Evolutionary conservation across 2,888 invertebrate genomes (phyloP).

Genomic region (Drosophila basisetae): DNA sequence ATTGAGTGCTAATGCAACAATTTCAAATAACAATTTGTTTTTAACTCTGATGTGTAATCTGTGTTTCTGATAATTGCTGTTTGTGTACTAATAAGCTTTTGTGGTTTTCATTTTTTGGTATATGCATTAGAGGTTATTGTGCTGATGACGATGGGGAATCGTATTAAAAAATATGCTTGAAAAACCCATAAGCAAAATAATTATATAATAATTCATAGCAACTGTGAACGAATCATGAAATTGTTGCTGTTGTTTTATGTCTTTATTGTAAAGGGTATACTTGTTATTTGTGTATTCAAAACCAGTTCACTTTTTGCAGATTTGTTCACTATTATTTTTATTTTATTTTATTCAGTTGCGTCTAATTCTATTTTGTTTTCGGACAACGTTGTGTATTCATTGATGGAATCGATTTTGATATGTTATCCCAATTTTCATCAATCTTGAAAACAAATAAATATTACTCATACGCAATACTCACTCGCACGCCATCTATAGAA

Average conservation of each 20-base stretch:
- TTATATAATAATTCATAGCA: background rate
- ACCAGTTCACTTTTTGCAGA: background rate
- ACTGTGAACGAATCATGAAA: background rate
- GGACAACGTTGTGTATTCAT: background rate
- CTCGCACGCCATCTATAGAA: conserved; percentile 1
- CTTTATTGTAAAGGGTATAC: background rate
- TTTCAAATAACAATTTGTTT: background rate
- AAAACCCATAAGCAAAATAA: background rate
- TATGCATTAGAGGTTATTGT: conserved; percentile 1
- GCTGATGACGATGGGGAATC: conserved; percentile 15
- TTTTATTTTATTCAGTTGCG: background rate
- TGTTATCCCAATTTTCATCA: conserved; percentile 24
- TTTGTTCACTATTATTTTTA: background rate
- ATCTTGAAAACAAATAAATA: conserved; percentile 37
- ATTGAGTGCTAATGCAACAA: background rate
- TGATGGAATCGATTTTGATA: conserved; percentile 1
- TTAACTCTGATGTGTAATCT: background rate
- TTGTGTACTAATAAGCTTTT: conserved; percentile 19
- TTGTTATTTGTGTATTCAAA: background rate
- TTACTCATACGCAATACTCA: conserved; percentile 46
- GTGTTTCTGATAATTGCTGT: background rate
- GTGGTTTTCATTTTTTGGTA: background rate
- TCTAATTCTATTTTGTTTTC: background rate
- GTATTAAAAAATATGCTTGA: background rate
- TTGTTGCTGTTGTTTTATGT: background rate